A percentile compares a stretch with the other conserved stretches of the same genome.
These are phyloP conservation scores for Heliconius himera DNA, from an alignment of 1,140 invertebrate genomes.

Conservation along the genomic window DNA sequence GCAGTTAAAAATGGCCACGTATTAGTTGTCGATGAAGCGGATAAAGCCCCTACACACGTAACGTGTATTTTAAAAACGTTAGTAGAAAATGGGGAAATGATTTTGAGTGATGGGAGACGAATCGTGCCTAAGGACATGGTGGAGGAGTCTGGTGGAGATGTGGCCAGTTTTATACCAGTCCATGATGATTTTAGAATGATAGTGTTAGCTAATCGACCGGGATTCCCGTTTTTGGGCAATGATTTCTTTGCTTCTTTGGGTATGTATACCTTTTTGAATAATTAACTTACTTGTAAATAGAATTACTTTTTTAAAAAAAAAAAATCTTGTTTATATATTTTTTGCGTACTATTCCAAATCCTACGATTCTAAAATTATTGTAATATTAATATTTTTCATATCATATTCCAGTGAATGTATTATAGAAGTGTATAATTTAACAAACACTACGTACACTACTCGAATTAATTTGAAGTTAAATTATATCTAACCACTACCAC, in stretches of 20 bases:
- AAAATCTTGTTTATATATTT: too few relatives aligned
- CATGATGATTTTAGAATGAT: conserved; percentile 95
- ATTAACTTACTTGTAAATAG: too few relatives aligned
- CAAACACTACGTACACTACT: too few relatives aligned
- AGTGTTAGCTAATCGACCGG: conserved; percentile 96
- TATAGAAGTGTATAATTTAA: too few relatives aligned
- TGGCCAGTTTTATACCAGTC: conserved; percentile 85
- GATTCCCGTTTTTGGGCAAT: conserved; percentile 98
- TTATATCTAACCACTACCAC: too few relatives aligned
- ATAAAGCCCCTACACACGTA: conserved; percentile 98
- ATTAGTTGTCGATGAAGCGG: conserved; percentile 97
- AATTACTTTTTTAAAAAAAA: too few relatives aligned
- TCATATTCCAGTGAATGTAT: too few relatives aligned
- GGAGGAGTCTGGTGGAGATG: conserved; percentile 65
- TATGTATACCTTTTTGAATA: conserved; percentile 42
- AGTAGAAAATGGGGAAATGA: conserved; percentile 97
- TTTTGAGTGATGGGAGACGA: conserved; percentile 94
- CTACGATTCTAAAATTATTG: too few relatives aligned
- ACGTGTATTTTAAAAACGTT: conserved; percentile 97
- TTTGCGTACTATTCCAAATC: too few relatives aligned
- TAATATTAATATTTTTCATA: too few relatives aligned
- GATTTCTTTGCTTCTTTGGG: conserved; percentile 94
- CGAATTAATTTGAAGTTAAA: too few relatives aligned
- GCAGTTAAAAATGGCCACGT: conserved; percentile 95
- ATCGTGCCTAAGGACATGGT: conserved; percentile 86